A percentile compares a stretch with the other conserved stretches of the same genome.
phyloP scores from a whole-genome alignment of 2,888 invertebrate species.

The Craniophora ligustri region DNA sequence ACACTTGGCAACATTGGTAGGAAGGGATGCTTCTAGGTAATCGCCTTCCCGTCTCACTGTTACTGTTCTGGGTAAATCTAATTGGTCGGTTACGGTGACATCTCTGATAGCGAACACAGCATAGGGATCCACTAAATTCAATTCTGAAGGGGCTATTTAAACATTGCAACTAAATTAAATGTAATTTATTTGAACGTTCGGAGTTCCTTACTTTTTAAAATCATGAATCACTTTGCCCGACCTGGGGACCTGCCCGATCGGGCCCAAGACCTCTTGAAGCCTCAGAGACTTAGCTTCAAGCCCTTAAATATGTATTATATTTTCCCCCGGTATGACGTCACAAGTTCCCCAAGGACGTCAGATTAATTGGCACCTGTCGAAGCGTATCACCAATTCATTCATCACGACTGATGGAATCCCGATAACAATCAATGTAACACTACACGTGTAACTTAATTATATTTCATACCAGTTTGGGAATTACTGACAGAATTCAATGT shows the following conservation, averaged over 20 bases:
- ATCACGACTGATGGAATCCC: slow-evolving; percentile 6
- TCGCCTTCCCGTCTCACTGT: slow-evolving; percentile 52
- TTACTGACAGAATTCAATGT: too few relatives aligned
- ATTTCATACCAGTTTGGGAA: neutral
- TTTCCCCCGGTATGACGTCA: neutral
- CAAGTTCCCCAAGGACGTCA: slow-evolving; percentile 1
- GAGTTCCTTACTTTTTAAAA: too few relatives aligned
- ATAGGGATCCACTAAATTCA: slow-evolving; percentile 16
- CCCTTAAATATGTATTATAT: too few relatives aligned
- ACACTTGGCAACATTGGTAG: too few relatives aligned
- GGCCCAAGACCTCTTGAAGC: too few relatives aligned
- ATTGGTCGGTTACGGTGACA: slow-evolving; percentile 53
- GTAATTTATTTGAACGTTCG: too few relatives aligned
- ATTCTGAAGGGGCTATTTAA: slow-evolving; percentile 4
- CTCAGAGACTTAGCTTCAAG: too few relatives aligned
- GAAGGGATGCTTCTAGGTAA: slow-evolving; percentile 44
- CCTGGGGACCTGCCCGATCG: too few relatives aligned
- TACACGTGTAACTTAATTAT: slow-evolving; percentile 11
- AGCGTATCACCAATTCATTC: slow-evolving; percentile 10
- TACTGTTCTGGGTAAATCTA: slow-evolving; percentile 62
- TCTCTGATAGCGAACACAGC: slow-evolving; percentile 26
- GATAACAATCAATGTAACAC: too few relatives aligned
- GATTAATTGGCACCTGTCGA: slow-evolving; percentile 12
- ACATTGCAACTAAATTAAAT: slow-evolving; percentile 28
- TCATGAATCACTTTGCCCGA: too few relatives aligned